phyloP scores from a whole-genome alignment of 1,140 invertebrate genomes.

The Eurytemora carolleeae region DNA sequence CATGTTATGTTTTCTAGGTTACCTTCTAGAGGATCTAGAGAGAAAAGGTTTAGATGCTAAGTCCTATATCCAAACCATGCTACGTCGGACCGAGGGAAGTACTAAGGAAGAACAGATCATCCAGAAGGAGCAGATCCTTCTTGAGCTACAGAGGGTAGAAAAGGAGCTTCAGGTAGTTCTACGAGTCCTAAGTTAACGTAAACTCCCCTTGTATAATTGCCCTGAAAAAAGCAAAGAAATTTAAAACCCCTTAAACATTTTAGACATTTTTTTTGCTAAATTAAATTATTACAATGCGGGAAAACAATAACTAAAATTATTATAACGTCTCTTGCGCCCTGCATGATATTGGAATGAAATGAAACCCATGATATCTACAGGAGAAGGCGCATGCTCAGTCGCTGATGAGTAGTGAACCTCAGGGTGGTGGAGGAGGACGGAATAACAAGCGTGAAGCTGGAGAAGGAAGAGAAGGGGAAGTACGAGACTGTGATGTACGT shows the following conservation, averaged over 20 bases:
- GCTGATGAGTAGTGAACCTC: neutral
- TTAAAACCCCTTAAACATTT: neutral
- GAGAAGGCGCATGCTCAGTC: constrained; percentile 46
- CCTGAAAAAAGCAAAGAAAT: too few relatives aligned
- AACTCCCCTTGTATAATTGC: too few relatives aligned
- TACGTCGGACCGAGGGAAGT: constrained; percentile 20
- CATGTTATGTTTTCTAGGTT: too few relatives aligned
- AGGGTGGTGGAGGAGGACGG: too few relatives aligned
- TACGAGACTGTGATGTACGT: too few relatives aligned
- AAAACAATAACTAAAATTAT: too few relatives aligned
- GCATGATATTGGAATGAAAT: too few relatives aligned
- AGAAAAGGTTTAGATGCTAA: constrained; percentile 24
- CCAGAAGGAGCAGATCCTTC: constrained; percentile 52
- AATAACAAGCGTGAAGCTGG: neutral
- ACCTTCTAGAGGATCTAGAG: constrained; percentile 10
- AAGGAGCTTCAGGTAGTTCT: constrained; percentile 17
- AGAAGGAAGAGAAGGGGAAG: too few relatives aligned
- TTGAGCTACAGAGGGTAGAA: constrained; percentile 41
- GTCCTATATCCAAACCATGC: constrained; percentile 27
- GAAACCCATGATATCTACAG: too few relatives aligned
- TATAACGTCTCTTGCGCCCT: too few relatives aligned
- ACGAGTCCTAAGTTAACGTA: too few relatives aligned
- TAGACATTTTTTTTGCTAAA: constrained; percentile 20
- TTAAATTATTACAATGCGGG: too few relatives aligned
- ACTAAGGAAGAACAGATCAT: constrained; percentile 41